Conservation (phyloP, 2,888 invertebrate species). For the Ferdinandea cuprea region DNA sequence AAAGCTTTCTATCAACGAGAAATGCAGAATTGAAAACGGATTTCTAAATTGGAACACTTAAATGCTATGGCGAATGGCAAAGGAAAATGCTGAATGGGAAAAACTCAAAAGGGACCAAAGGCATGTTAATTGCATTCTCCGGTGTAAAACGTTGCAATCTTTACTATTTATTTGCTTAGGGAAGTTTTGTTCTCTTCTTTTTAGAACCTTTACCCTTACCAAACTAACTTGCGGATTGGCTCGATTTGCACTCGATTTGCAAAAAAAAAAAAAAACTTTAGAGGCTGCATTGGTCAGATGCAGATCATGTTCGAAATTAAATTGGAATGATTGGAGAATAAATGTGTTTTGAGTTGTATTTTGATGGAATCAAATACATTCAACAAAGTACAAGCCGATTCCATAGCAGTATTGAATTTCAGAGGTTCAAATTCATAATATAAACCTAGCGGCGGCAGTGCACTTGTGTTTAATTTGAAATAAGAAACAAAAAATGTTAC, state of each 20-base stretch:
- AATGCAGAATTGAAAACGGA: conserved; percentile 41
- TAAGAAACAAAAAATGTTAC: conserved; percentile 3
- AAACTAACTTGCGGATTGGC: neutral
- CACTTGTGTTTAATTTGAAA: neutral
- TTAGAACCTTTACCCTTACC: neutral
- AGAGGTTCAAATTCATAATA: neutral
- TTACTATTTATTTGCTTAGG: no score
- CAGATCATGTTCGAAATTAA: neutral
- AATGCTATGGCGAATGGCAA: conserved; percentile 21
- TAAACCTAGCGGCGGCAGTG: no score
- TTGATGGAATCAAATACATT: conserved; percentile 3
- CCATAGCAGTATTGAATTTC: neutral
- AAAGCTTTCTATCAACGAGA: conserved; percentile 1
- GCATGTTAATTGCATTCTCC: conserved; percentile 43
- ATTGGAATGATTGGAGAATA: neutral
- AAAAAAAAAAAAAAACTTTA: neutral
- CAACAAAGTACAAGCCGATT: neutral
- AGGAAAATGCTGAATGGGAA: neutral
- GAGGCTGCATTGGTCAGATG: neutral
- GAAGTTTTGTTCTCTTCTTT: no score
- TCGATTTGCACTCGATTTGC: neutral
- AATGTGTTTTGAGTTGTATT: no score
- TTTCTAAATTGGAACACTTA: conserved; percentile 33
- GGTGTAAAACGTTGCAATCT: conserved; percentile 16
- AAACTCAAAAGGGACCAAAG: conserved; percentile 11